Conservation (phyloP, 2,113 vertebrate genomes). For the Blennius ocellaris region DNA sequence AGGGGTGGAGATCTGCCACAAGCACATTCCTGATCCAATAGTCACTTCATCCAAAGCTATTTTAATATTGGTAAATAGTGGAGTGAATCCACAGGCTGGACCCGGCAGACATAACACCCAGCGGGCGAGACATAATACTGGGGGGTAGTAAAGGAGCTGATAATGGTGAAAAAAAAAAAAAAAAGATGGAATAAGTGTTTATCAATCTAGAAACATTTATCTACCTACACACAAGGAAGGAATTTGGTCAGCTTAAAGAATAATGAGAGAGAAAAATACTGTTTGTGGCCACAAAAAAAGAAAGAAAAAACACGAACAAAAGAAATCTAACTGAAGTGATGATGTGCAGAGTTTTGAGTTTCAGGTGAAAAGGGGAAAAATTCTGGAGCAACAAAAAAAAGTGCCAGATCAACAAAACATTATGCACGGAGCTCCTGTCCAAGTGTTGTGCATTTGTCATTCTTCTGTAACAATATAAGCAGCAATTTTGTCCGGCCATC, state of each 20-base stretch:
- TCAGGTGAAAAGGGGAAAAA: neutral
- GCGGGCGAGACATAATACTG: conserved; percentile 48
- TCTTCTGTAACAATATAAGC: conserved; percentile 24
- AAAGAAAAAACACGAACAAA: neutral
- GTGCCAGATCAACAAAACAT: conserved; percentile 11
- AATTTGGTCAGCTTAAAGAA: too few relatives aligned
- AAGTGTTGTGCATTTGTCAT: conserved; percentile 25
- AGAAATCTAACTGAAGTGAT: neutral
- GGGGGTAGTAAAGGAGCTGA: conserved; percentile 11
- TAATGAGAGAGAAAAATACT: too few relatives aligned
- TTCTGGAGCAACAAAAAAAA: neutral
- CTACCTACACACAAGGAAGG: too few relatives aligned
- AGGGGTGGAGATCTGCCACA: conserved; percentile 79
- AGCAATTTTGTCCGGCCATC: conserved; percentile 43
- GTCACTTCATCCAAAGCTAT: conserved; percentile 75
- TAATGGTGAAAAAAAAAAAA: neutral
- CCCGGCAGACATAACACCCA: conserved; percentile 67
- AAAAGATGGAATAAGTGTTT: too few relatives aligned
- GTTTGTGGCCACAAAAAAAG: neutral
- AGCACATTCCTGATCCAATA: conserved; percentile 75
- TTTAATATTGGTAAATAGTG: conserved; percentile 78
- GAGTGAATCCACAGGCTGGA: conserved; percentile 48
- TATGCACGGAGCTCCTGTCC: conserved; percentile 25
- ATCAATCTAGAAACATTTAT: too few relatives aligned
- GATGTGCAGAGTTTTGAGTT: neutral